Percentiles rank a stretch among this genome's conserved stretches.
These are phyloP conservation scores for Platycnemis pennipes DNA, from an alignment of 2,888 invertebrate species.

Conservation along the genomic window DNA sequence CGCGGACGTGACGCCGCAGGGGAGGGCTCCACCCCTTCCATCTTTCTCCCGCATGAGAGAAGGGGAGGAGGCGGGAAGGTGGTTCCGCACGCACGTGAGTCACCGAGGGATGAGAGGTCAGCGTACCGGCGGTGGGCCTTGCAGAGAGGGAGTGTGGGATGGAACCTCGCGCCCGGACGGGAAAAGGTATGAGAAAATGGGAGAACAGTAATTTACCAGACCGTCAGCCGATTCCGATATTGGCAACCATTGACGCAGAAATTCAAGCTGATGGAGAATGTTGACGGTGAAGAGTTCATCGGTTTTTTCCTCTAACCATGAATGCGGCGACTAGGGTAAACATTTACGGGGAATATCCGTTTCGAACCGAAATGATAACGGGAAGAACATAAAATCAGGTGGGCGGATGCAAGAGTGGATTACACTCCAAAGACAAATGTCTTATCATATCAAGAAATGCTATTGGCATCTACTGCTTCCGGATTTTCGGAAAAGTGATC, in stretches of 20 bases:
- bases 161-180: background rate
- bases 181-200: background rate
- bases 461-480: too few relatives aligned
- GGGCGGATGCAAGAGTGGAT: too few relatives aligned
- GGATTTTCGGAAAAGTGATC: too few relatives aligned
- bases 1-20: background rate
- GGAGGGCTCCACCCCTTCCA: background rate
- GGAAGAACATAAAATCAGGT: too few relatives aligned
- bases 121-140: background rate
- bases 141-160: background rate
- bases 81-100: background rate
- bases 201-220: background rate
- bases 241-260: background rate
- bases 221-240: background rate
- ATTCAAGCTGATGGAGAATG: background rate
- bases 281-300: too few relatives aligned
- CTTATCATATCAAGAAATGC: too few relatives aligned
- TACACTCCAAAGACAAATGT: too few relatives aligned
- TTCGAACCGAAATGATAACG: too few relatives aligned
- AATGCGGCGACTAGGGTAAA: too few relatives aligned
- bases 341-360: too few relatives aligned
- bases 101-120: background rate
- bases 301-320: too few relatives aligned
- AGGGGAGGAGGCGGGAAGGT: background rate
- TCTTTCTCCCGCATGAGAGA: background rate